These are phyloP conservation scores for Brachypteracias leptosomus DNA, from an alignment of 2,113 vertebrate species.

Conservation along the genomic window DNA sequence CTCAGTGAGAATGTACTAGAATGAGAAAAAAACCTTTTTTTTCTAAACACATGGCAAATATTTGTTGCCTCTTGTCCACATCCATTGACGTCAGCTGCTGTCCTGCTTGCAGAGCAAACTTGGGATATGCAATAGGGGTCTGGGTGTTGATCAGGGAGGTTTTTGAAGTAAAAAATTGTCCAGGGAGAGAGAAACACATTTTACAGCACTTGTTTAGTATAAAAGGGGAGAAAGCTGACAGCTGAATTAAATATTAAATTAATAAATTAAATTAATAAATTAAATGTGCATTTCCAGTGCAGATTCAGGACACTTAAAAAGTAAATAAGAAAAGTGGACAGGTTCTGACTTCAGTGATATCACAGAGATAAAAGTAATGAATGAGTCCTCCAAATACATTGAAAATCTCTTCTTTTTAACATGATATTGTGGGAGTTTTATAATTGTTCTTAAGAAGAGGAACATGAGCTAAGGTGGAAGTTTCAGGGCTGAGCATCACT, in stretches of 20 bases:
- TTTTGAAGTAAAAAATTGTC: neutral
- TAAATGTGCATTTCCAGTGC: neutral
- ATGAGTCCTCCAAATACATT: neutral
- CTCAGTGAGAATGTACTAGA: neutral
- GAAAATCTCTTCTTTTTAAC: neutral
- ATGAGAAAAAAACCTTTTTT: neutral
- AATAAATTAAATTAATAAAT: too few species aligned
- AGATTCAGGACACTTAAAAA: neutral
- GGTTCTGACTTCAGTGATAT: neutral
- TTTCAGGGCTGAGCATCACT: neutral
- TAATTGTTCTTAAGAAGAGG: neutral
- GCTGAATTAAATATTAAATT: too few species aligned
- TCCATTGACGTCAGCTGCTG: neutral
- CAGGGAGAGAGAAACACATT: neutral
- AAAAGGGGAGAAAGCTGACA: neutral
- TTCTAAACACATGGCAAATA: constrained; percentile 36
- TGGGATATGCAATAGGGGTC: neutral
- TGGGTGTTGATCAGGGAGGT: neutral
- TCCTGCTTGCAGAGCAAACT: constrained; percentile 4
- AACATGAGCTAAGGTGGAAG: neutral
- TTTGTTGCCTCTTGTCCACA: constrained; percentile 37
- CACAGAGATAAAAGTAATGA: neutral
- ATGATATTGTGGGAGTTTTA: neutral
- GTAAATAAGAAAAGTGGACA: neutral
- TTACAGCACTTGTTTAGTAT: neutral